These are phyloP conservation scores for Eulemur mongoz DNA, from an alignment of 2,797 vertebrate species.

Conservation along the genomic window DNA sequence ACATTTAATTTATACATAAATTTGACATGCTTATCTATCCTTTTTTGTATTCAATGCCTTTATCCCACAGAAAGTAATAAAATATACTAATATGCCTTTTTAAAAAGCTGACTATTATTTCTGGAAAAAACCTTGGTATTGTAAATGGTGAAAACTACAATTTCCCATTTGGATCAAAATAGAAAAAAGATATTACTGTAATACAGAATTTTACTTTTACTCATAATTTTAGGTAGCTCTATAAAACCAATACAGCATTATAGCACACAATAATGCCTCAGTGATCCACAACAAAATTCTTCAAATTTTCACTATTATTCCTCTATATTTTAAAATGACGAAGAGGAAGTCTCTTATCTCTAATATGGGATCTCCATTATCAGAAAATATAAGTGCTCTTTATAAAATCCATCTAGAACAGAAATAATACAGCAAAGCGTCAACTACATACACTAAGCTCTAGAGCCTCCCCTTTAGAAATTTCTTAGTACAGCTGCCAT, in stretches of 20 bases:
- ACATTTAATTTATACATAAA: neutral
- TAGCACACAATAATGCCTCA: neutral
- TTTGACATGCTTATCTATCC: conserved; percentile 4
- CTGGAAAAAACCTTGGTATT: neutral
- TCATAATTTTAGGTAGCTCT: neutral
- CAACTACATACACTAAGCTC: neutral
- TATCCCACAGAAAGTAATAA: neutral
- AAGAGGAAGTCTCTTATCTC: neutral
- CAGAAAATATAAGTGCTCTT: neutral
- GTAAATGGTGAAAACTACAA: neutral
- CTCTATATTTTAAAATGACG: neutral
- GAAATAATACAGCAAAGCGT: neutral
- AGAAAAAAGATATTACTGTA: neutral
- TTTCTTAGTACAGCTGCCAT: neutral
- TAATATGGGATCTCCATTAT: neutral
- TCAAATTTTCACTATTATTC: neutral
- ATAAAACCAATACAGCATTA: neutral
- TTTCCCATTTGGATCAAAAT: neutral
- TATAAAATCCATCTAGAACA: neutral
- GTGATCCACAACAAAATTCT: neutral
- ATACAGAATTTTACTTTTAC: neutral
- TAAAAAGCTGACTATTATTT: neutral
- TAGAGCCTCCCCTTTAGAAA: neutral
- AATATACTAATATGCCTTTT: neutral
- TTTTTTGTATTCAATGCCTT: neutral